Evolutionary conservation across 2,797 vertebrate species (phyloP).

Genomic region (Nasua narica): DNA sequence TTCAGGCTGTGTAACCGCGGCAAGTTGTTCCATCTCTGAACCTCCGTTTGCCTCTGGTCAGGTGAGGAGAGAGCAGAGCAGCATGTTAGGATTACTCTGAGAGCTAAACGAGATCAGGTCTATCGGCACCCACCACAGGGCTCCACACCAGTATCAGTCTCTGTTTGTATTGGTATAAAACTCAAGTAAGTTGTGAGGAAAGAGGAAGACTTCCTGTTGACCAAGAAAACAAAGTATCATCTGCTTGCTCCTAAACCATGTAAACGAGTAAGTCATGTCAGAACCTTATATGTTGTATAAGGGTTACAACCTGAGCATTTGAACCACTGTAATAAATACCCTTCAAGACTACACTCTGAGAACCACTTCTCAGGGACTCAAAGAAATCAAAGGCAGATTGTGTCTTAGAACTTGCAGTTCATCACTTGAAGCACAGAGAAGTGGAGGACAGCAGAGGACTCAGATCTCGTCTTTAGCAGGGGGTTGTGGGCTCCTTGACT

Average conservation of each 20-base stretch:
- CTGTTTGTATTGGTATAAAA: not conserved
- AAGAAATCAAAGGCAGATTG: not conserved
- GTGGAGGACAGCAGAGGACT: not conserved
- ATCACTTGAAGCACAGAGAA: not conserved
- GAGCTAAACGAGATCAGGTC: not conserved
- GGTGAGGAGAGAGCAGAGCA: not conserved
- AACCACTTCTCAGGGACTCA: not conserved
- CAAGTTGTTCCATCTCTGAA: not conserved
- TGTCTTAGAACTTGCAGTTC: not conserved
- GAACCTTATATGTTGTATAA: not conserved
- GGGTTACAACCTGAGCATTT: not conserved
- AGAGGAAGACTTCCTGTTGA: not conserved
- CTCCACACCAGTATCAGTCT: not conserved
- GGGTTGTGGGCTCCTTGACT: not conserved
- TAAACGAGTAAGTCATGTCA: not conserved
- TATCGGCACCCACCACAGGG: rapidly evolving
- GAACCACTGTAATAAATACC: not conserved
- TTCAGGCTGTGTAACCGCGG: not conserved
- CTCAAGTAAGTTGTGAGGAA: not conserved
- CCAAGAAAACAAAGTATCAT: not conserved
- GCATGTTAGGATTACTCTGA: not conserved
- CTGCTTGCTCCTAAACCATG: not conserved
- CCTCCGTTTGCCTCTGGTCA: not conserved
- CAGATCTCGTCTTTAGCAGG: not conserved
- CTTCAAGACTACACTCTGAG: not conserved